phyloP scores from a whole-genome alignment of 1,140 invertebrate genomes.

The Vollenhovia emeryi region DNA sequence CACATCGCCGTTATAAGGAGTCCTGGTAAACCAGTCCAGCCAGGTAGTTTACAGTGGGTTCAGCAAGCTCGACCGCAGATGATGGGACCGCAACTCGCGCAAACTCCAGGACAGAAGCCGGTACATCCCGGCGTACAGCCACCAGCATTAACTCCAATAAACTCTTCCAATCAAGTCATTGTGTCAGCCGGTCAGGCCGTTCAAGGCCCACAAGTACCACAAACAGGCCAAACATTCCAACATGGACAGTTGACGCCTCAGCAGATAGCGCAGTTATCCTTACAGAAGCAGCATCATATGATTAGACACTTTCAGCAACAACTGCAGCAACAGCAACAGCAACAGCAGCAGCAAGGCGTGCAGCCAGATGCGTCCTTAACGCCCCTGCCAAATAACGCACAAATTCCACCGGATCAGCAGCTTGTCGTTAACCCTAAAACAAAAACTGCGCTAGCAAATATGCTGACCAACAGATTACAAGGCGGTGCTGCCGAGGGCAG shows the following conservation, averaged over 20 bases:
- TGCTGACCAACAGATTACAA: constrained; percentile 95
- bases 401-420: constrained; percentile 84
- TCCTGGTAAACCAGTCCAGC: constrained; percentile 84
- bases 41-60: constrained; percentile 82
- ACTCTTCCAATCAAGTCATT: constrained; percentile 82
- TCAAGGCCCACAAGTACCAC: constrained; percentile 75
- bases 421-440: constrained; percentile 95
- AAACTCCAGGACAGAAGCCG: constrained; percentile 78
- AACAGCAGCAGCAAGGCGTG: constrained; percentile 75
- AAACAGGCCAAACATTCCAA: constrained; percentile 78
- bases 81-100: constrained; percentile 82
- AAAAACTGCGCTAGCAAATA: constrained; percentile 97
- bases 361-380: constrained; percentile 79
- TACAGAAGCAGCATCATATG: constrained; percentile 86
- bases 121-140: constrained; percentile 83
- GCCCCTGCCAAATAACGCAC: constrained; percentile 79
- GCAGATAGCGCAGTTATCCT: constrained; percentile 81
- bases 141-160: constrained; percentile 81
- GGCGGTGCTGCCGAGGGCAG: constrained; percentile 86
- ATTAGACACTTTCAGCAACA: constrained; percentile 78
- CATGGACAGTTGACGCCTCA: constrained; percentile 80
- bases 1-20: constrained; percentile 85
- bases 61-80: constrained; percentile 85
- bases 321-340: constrained; percentile 75
- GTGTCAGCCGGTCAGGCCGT: constrained; percentile 78